A percentile compares a stretch with the other conserved stretches of the same genome.
Evolutionary conservation across 2,888 invertebrate genomes (phyloP).

Genomic region (Leptogaster cylindrica): DNA sequence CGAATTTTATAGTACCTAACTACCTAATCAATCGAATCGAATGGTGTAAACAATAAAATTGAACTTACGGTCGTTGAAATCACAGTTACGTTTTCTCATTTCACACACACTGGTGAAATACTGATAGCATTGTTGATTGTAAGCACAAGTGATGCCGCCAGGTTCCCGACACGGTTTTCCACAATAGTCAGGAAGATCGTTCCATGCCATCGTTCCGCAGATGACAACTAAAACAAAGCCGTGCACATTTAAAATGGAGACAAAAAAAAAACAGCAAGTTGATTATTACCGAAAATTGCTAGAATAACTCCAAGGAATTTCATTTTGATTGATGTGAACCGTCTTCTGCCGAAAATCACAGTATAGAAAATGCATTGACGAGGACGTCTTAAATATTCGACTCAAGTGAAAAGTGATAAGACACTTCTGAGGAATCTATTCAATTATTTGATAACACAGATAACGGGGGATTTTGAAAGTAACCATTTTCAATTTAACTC

Average conservation of each 20-base stretch:
- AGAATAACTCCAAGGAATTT: slow-evolving; percentile 13
- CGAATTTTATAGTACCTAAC: background rate
- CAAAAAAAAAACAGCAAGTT: background rate
- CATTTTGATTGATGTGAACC: slow-evolving; percentile 10
- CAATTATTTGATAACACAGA: too few relatives aligned
- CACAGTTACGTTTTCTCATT: slow-evolving; percentile 19
- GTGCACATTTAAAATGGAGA: background rate
- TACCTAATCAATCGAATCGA: too few relatives aligned
- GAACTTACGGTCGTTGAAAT: slow-evolving; percentile 19
- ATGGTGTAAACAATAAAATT: background rate
- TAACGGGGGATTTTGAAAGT: too few relatives aligned
- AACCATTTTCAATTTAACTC: too few relatives aligned
- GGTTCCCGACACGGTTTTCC: slow-evolving; percentile 10
- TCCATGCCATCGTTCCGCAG: too few relatives aligned
- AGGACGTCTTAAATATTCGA: too few relatives aligned
- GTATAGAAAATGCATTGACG: too few relatives aligned
- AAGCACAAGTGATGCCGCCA: background rate
- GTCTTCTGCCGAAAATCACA: too few relatives aligned
- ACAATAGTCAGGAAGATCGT: slow-evolving; percentile 5
- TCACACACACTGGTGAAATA: slow-evolving; percentile 2
- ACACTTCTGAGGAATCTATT: too few relatives aligned
- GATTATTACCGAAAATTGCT: background rate
- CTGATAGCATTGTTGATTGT: slow-evolving; percentile 11
- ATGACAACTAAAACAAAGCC: background rate
- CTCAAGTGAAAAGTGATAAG: too few relatives aligned